These are phyloP conservation scores for Criorhina ranunculi DNA, from an alignment of 2,888 invertebrate species.

Conservation along the genomic window DNA sequence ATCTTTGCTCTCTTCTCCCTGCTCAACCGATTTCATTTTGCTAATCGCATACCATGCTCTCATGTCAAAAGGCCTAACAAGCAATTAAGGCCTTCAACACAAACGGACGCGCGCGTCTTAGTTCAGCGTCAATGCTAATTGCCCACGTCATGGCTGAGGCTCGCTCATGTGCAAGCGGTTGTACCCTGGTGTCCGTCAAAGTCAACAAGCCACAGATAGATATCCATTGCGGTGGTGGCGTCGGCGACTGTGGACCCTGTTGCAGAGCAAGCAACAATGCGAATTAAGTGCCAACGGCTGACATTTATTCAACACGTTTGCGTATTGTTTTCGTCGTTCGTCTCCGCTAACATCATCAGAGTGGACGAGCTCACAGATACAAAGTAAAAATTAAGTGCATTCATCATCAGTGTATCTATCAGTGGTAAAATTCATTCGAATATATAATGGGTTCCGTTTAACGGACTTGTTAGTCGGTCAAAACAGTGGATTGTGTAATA, in stretches of 20 bases:
- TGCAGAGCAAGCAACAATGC: conserved; percentile 57
- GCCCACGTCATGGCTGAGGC: conserved; percentile 68
- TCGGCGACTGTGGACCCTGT: conserved; percentile 4
- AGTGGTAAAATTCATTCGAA: conserved; percentile 45
- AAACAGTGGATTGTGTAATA: background rate
- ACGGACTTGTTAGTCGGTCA: conserved; percentile 9
- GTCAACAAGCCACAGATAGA: conserved; percentile 60
- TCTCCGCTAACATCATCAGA: background rate
- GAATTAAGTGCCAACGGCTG: conserved; percentile 77
- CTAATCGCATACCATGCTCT: conserved; percentile 67
- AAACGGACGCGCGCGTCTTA: conserved; percentile 68
- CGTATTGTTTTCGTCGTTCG: conserved; percentile 60
- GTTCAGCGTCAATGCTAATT: conserved; percentile 75
- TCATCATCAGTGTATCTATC: conserved; percentile 56
- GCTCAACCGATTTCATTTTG: too few relatives aligned
- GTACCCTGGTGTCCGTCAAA: conserved; percentile 59
- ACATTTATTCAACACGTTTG: conserved; percentile 76
- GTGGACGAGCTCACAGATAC: conserved; percentile 8
- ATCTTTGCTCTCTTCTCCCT: conserved; percentile 25
- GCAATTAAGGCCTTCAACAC: conserved; percentile 77
- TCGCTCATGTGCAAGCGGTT: conserved; percentile 27
- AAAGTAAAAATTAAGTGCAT: conserved; percentile 57
- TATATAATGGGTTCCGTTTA: conserved; percentile 63
- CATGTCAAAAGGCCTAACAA: conserved; percentile 75
- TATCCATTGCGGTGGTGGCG: conserved; percentile 43